Conservation (phyloP, 2,888 invertebrate species). For the Smittia sp. region DNA sequence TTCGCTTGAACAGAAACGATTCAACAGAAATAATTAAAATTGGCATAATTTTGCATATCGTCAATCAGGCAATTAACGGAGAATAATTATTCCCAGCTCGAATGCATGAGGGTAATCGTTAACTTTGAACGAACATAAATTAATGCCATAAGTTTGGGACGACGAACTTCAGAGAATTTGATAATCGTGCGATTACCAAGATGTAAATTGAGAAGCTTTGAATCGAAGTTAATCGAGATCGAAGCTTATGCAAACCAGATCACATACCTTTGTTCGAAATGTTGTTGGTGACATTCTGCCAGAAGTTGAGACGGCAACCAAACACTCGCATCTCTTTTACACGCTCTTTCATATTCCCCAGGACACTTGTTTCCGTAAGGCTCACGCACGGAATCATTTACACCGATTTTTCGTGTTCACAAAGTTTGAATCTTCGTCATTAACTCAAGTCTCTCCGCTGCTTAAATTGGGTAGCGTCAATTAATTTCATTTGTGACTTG, state of each 20-base stretch:
- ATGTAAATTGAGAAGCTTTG: no score
- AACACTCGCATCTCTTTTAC: constrained; percentile 57
- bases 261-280: constrained; percentile 51
- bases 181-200: no score
- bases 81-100: not conserved
- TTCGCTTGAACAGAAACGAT: no score
- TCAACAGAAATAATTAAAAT: not conserved
- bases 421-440: not conserved
- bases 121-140: no score
- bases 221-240: no score
- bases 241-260: no score
- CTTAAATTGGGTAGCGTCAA: not conserved
- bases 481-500: not conserved
- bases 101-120: no score
- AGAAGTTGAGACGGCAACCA: constrained; percentile 56
- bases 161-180: no score
- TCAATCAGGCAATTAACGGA: not conserved
- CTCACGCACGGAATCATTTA: constrained; percentile 55
- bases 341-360: constrained; percentile 57
- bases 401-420: not conserved
- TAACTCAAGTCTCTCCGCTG: not conserved
- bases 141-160: no score
- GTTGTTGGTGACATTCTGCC: constrained; percentile 55
- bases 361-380: constrained; percentile 55
- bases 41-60: not conserved